These are phyloP conservation scores for Drosophila antonietae DNA, from an alignment of 2,888 invertebrate species.

Conservation along the genomic window DNA sequence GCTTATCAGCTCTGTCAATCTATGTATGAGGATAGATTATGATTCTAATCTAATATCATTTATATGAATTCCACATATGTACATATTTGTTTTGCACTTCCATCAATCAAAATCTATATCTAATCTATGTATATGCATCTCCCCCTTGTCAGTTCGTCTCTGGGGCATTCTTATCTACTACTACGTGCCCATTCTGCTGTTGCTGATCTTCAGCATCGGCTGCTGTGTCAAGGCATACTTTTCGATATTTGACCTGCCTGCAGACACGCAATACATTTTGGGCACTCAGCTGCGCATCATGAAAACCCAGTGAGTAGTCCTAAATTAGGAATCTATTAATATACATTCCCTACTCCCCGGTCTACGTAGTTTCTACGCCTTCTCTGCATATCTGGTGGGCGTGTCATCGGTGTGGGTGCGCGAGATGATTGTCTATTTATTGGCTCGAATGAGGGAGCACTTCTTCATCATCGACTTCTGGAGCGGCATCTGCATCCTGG, in stretches of 20 bases:
- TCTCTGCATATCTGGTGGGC: conserved; percentile 69
- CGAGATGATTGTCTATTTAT: conserved; percentile 75
- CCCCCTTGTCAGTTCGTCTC: conserved; percentile 65
- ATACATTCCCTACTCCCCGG: neutral
- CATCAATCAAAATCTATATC: neutral
- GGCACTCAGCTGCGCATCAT: conserved; percentile 70
- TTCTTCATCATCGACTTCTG: conserved; percentile 80
- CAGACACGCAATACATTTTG: conserved; percentile 61
- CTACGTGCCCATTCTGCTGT: conserved; percentile 68
- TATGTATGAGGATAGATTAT: neutral
- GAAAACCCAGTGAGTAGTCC: conserved; percentile 69
- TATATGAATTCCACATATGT: neutral
- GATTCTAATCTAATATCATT: neutral
- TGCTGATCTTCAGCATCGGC: conserved; percentile 64
- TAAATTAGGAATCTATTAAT: neutral
- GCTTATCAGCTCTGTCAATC: too few species aligned
- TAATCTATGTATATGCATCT: neutral
- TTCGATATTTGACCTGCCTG: conserved; percentile 63
- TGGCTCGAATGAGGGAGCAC: conserved; percentile 71
- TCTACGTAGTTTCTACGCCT: conserved; percentile 68
- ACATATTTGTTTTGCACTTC: neutral
- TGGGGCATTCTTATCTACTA: conserved; percentile 79
- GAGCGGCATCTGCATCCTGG: conserved; percentile 77
- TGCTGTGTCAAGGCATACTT: conserved; percentile 71
- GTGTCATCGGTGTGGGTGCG: conserved; percentile 75